A percentile compares a stretch with the other conserved stretches of the same genome.
phyloP scores from a whole-genome alignment of 2,113 vertebrate genomes.

The Callopanchax toddi region DNA sequence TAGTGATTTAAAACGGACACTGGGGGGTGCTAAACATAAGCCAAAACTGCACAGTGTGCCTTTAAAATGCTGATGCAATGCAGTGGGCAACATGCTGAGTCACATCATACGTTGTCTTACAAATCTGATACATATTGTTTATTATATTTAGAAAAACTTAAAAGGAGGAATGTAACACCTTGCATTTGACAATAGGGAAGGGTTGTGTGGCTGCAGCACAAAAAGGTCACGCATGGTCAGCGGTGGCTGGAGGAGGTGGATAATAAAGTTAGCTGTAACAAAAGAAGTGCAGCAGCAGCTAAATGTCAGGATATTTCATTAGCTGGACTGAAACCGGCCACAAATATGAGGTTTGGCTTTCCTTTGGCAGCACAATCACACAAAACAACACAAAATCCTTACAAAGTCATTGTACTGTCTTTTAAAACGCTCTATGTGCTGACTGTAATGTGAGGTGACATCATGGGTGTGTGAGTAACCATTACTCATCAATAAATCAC shows the following conservation, averaged over 20 bases:
- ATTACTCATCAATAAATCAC: slow-evolving; percentile 65
- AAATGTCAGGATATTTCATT: slow-evolving; percentile 69
- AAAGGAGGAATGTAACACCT: not conserved
- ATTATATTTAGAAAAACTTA: not conserved
- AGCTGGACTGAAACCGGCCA: slow-evolving; percentile 57
- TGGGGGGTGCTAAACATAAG: too few species aligned
- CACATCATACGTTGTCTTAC: too few species aligned
- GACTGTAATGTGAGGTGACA: not conserved
- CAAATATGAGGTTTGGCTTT: slow-evolving; percentile 48
- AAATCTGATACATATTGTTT: too few species aligned
- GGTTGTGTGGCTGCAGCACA: slow-evolving; percentile 16
- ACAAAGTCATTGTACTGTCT: not conserved
- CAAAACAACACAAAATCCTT: too few species aligned
- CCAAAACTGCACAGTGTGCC: too few species aligned
- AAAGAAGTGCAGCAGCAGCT: slow-evolving; percentile 78
- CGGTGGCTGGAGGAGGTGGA: slow-evolving; percentile 56
- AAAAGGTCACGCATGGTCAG: slow-evolving; percentile 72
- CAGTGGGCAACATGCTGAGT: too few species aligned
- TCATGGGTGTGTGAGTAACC: slow-evolving; percentile 17
- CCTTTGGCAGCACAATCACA: slow-evolving; percentile 27
- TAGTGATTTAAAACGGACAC: too few species aligned
- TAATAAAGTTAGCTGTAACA: slow-evolving; percentile 67
- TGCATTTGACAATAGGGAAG: not conserved
- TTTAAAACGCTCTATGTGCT: not conserved
- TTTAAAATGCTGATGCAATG: too few species aligned